A percentile compares a stretch with the other conserved stretches of the same genome.
Evolutionary conservation across 1,140 invertebrate genomes (phyloP).

Genomic region (Lasaia peninsularis): DNA sequence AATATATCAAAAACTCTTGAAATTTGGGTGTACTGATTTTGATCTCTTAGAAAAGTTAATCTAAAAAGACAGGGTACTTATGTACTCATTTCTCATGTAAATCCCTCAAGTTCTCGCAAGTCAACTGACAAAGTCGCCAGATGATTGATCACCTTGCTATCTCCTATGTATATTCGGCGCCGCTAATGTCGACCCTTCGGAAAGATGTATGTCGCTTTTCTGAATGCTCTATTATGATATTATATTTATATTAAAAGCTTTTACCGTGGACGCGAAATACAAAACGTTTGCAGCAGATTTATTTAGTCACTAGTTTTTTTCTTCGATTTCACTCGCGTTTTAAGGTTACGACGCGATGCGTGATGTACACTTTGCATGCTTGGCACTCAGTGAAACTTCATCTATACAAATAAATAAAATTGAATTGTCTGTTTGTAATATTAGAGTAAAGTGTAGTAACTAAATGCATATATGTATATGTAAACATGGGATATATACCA

Average conservation of each 20-base stretch:
- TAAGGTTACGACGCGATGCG: too few relatives aligned
- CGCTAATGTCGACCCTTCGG: slow-evolving; percentile 21
- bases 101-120: slow-evolving; percentile 22
- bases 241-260: slow-evolving; percentile 11
- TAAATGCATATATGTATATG: too few relatives aligned
- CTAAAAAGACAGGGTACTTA: slow-evolving; percentile 21
- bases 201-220: slow-evolving; percentile 17
- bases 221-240: not conserved
- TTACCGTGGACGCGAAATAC: not conserved
- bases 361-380: too few relatives aligned
- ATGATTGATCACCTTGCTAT: slow-evolving; percentile 28
- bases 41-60: slow-evolving; percentile 28
- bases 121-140: slow-evolving; percentile 29
- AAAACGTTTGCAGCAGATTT: not conserved
- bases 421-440: too few relatives aligned
- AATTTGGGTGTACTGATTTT: not conserved
- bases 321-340: too few relatives aligned
- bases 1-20: not conserved
- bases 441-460: too few relatives aligned
- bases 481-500: too few relatives aligned
- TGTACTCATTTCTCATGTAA: slow-evolving; percentile 32
- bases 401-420: too few relatives aligned
- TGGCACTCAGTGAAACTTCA: too few relatives aligned
- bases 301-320: too few relatives aligned
- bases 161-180: slow-evolving; percentile 19